Conservation (phyloP, 2,888 invertebrate genomes). For the Nemurella pictetii region DNA sequence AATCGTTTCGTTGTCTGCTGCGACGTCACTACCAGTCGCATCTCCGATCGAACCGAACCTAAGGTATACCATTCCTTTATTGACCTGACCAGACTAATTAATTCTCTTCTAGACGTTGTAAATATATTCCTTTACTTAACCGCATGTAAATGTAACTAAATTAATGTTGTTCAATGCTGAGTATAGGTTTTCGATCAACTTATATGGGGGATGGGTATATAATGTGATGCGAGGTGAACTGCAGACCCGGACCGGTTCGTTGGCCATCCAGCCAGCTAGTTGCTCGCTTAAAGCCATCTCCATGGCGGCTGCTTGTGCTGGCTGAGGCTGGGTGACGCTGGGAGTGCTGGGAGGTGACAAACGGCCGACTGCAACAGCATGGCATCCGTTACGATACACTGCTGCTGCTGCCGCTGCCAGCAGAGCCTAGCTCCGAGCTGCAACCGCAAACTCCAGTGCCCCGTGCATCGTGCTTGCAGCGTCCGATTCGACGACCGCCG, state of each 20-base stretch:
- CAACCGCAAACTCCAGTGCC: not conserved
- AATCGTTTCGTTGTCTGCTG: not conserved
- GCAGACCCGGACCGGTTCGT: conserved; percentile 37
- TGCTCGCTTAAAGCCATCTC: too few species aligned
- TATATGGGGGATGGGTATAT: conserved; percentile 27
- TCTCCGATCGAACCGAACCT: not conserved
- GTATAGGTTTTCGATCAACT: conserved; percentile 21
- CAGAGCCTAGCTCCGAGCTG: not conserved
- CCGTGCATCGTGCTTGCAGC: not conserved
- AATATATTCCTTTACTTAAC: not conserved
- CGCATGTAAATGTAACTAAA: not conserved
- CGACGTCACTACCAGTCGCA: not conserved
- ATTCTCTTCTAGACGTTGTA: not conserved
- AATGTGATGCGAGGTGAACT: conserved; percentile 31
- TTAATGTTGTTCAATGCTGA: conserved; percentile 11
- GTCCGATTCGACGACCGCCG: not conserved
- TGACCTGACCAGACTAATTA: not conserved
- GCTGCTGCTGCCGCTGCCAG: not conserved
- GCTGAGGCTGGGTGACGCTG: not conserved
- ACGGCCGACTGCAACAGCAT: conserved; percentile 32
- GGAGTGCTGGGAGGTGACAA: conserved; percentile 35
- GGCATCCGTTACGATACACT: not conserved
- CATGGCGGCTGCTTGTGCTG: not conserved
- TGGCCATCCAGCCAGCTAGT: not conserved
- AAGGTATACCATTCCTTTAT: not conserved